These are phyloP conservation scores for Ammospiza nelsoni DNA, from an alignment of 2,113 vertebrate genomes.

Conservation along the genomic window DNA sequence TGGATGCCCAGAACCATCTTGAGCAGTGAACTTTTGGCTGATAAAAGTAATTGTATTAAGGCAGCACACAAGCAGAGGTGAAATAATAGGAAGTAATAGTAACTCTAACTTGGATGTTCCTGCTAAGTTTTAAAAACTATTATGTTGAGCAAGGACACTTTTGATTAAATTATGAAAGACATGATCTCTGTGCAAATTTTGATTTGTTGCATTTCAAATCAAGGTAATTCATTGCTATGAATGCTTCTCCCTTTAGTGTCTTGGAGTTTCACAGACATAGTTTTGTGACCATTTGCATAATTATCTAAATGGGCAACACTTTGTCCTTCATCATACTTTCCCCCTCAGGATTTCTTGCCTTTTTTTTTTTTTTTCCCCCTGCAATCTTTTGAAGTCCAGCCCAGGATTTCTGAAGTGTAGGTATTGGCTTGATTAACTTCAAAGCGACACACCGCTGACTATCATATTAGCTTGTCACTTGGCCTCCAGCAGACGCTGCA, in stretches of 20 bases:
- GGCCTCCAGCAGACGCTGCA: slow-evolving; percentile 30
- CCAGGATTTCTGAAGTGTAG: neutral
- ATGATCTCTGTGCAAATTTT: neutral
- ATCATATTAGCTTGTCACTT: slow-evolving; percentile 17
- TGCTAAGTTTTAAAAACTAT: neutral
- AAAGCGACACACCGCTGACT: slow-evolving; percentile 17
- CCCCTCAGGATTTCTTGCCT: slow-evolving; percentile 8
- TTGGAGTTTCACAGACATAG: neutral
- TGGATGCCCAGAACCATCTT: neutral
- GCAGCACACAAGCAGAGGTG: neutral
- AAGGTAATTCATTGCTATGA: slow-evolving; percentile 4
- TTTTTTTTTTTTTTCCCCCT: neutral
- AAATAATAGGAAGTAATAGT: neutral
- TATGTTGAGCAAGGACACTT: neutral
- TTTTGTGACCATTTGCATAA: slow-evolving; percentile 63
- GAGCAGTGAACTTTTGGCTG: neutral
- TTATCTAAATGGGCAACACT: slow-evolving; percentile 30
- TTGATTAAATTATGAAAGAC: slow-evolving; percentile 6
- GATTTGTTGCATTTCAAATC: slow-evolving; percentile 2
- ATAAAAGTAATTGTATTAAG: neutral
- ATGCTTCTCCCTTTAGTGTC: neutral
- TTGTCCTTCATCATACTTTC: slow-evolving; percentile 52
- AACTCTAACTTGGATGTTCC: neutral
- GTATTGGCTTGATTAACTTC: slow-evolving; percentile 42
- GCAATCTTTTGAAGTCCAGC: slow-evolving; percentile 26